These are phyloP conservation scores for Tiliqua scincoides DNA, from an alignment of 2,113 vertebrate species.

Conservation along the genomic window DNA sequence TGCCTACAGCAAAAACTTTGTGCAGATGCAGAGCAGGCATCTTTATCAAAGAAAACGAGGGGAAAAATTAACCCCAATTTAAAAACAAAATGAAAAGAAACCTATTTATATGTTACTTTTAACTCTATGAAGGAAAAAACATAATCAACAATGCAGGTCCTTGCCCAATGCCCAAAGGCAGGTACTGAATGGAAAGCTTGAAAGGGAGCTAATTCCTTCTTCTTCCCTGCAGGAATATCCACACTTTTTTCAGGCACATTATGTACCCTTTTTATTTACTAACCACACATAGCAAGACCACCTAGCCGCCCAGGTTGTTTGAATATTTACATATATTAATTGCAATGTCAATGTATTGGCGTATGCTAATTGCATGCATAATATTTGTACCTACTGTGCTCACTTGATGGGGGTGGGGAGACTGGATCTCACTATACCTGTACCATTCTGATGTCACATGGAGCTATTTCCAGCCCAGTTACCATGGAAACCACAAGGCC, in stretches of 20 bases:
- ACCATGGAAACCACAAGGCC: constrained; percentile 86
- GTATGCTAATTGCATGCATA: constrained; percentile 57
- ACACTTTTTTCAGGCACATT: neutral
- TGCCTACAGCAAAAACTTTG: neutral
- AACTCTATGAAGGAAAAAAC: constrained; percentile 1
- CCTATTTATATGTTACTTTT: neutral
- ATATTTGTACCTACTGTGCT: constrained; percentile 45
- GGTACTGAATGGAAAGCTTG: neutral
- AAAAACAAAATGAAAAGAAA: neutral
- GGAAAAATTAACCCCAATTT: constrained; percentile 11
- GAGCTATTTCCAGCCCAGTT: constrained; percentile 83
- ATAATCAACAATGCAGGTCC: neutral
- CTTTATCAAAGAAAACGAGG: constrained; percentile 43
- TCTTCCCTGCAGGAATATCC: constrained; percentile 36
- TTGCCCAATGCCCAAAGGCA: neutral
- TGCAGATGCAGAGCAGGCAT: neutral
- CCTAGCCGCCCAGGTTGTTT: neutral
- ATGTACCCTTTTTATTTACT: neutral
- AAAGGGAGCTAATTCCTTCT: neutral
- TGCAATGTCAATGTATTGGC: constrained; percentile 65
- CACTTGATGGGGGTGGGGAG: constrained; percentile 64
- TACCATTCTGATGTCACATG: constrained; percentile 75
- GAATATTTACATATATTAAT: constrained; percentile 71
- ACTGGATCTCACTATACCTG: constrained; percentile 80
- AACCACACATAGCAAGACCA: neutral